phyloP scores from a whole-genome alignment of 92 coral and sea anemone species.

The Zoanthus solanderi region DNA sequence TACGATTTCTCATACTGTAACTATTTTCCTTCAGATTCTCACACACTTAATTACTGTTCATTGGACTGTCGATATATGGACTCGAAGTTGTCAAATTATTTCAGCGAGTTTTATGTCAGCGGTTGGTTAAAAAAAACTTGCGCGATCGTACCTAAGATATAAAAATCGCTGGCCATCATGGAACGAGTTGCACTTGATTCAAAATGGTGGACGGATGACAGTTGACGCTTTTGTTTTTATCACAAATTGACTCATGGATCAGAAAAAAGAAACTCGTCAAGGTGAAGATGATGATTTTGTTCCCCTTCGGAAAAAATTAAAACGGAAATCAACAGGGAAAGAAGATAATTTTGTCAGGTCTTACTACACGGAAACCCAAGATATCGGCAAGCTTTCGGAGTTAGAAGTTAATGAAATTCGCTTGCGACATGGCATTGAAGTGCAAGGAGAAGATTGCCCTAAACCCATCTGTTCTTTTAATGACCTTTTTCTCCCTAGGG shows the following conservation, averaged over 20 bases:
- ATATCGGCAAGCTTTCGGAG: constrained; percentile 71
- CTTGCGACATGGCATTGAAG: constrained; percentile 89
- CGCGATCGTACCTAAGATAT: constrained; percentile 3
- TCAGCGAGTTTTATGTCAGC: background rate
- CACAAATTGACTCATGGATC: constrained; percentile 19
- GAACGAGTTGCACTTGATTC: background rate
- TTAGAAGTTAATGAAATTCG: constrained; percentile 87
- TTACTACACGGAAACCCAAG: constrained; percentile 78
- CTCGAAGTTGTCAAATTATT: background rate
- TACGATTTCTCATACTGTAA: background rate
- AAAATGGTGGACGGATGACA: constrained; percentile 22
- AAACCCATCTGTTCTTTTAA: constrained; percentile 80
- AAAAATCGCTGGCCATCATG: background rate
- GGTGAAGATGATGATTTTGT: constrained; percentile 63
- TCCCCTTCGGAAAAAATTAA: constrained; percentile 78
- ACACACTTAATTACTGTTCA: background rate
- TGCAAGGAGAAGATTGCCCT: constrained; percentile 91
- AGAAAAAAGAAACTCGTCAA: constrained; percentile 15
- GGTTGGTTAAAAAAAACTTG: background rate
- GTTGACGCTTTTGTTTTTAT: background rate
- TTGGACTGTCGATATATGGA: no score
- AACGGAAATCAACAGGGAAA: constrained; percentile 77
- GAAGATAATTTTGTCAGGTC: constrained; percentile 87
- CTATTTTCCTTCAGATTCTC: background rate
- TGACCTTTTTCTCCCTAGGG: constrained; percentile 76